Base-by-base conservation (phyloP, 1,140 invertebrate genomes). In the Macrosteles quadrilineatus region DNA sequence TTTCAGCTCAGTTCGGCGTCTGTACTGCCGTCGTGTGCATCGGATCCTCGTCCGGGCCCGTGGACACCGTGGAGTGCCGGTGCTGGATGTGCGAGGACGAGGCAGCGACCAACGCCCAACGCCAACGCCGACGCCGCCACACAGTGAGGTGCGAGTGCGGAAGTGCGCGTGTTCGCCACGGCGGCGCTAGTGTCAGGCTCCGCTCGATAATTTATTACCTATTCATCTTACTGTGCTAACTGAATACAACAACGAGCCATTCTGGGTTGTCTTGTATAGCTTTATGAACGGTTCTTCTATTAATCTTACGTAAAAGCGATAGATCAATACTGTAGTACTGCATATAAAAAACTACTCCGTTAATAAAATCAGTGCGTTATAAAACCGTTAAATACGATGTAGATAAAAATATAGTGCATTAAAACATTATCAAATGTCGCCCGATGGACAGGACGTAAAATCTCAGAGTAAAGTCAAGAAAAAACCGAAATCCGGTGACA, bases 1-100 rank as follows among this genome's bases (percentile, higher is more conserved):
- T 75, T 75, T 75, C 70, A 72, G 71, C 73, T 74, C 74, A 73
- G 74, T 75, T 59, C 67, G 32, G 21, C 50, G 55, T 30, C 55
- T 59, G 55, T 59, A 29, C 55, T 59, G 55, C 55, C 25, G 55
- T 59, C 55, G 55, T 59, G 55, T 59, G 55, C 55, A 59, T 59
- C 55, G 55, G 21, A 27, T 25, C 55, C 55, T 25, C 55, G 55
- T 14, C 55, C 6, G 25, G 21, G 21, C 14, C 27, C 55, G 55
- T 59, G 55, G 14, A 21, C 47, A 50, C 9, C 12, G 25, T n/a
- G n/a, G n/a, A n/a, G n/a, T n/a, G n/a, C n/a, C n/a, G n/a, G 21
- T 25, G 21, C 23, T 12, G 9, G 55, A 59, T 23, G 55, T 29
- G 55, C 21, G 14, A 23, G 12, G 55, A n/a, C n/a, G n/a, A n/a